Evolutionary conservation across 1,140 invertebrate genomes (phyloP), one percentile per base, ranked within the genome.

Genomic region (Procambarus clarkii): DNA sequence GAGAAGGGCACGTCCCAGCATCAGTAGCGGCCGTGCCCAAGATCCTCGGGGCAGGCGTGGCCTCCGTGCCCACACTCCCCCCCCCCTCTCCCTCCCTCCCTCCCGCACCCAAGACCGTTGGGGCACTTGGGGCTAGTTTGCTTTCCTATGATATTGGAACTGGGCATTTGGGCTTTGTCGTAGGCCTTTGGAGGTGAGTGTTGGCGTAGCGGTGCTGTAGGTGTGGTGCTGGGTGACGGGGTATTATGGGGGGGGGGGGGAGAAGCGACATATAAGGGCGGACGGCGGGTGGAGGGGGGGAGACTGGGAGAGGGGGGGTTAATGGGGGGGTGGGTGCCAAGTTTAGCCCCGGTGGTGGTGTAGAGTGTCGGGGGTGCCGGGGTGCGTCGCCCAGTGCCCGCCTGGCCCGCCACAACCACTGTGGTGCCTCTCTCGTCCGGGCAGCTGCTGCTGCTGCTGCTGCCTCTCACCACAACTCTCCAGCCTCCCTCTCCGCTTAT

Each of bases 301-400:
- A 34, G 34, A 34, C 0, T 34, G 34, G 50, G 80, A n/a, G n/a
- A n/a, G 18, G 69, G 69, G 69, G 69, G 15, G 48, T 44, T n/a
- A 24, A 50, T 46, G 83, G 89, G n/a, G 60, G 58, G 48, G 50
- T 34, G 77, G 89, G 89, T 86, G 91, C 87, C 86, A 88, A 92
- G 91, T 92, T 87, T 92, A 88, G 82, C 81, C 91, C 88, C 83
- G 71, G 80, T 79, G 80, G 45, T 86, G 82, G 91, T 88, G 86
- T 86, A 86, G 91, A 46, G 89, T 91, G 89, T 91, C 89, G 64
- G 86, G 79, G 81, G 83, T 82, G 50, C 69, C 58, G 71, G 54
- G 60, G 91, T 84, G 91, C 91, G 82, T 80, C 82, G 91, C 86
- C 83, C 76, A 88, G 91, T 86, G 86, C 86, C 81, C 69, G 45